Conservation (phyloP, 2,113 vertebrate species). For the Protobothrops flavoviridis region DNA sequence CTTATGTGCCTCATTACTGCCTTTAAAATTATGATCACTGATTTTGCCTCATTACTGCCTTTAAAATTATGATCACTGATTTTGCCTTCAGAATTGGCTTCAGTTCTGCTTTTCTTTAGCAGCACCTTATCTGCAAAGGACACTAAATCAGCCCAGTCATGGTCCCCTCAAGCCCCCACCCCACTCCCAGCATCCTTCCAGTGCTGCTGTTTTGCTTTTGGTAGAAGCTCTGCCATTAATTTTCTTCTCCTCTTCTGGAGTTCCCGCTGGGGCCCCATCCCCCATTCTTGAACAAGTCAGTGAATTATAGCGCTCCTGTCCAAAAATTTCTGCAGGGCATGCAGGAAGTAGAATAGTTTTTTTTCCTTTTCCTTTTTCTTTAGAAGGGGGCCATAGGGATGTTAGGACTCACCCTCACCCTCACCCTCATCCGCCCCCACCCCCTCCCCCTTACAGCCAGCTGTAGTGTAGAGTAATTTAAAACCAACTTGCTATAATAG, state of each 20-base stretch:
- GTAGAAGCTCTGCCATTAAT: background rate
- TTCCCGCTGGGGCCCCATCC: background rate
- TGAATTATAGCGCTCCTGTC: background rate
- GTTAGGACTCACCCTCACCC: background rate
- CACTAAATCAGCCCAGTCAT: background rate
- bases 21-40: background rate
- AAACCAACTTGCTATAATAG: conserved; percentile 27
- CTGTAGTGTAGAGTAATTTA: conserved; percentile 23
- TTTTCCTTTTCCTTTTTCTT: background rate
- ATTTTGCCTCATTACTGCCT: background rate
- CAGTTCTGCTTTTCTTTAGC: background rate
- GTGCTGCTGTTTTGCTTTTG: background rate
- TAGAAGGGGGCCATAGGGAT: background rate
- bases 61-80: background rate
- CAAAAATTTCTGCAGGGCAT: background rate
- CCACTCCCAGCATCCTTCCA: background rate
- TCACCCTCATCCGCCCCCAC: background rate
- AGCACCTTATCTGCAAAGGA: background rate
- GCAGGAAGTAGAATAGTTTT: background rate
- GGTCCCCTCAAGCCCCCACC: background rate
- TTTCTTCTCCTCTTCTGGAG: background rate
- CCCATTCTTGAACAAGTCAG: background rate
- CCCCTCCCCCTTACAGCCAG: background rate
- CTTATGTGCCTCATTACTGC: background rate
- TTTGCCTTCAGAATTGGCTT: background rate